Evolutionary conservation across 2,797 vertebrate genomes (phyloP).

Genomic region (Eupleurogrammus muticus): DNA sequence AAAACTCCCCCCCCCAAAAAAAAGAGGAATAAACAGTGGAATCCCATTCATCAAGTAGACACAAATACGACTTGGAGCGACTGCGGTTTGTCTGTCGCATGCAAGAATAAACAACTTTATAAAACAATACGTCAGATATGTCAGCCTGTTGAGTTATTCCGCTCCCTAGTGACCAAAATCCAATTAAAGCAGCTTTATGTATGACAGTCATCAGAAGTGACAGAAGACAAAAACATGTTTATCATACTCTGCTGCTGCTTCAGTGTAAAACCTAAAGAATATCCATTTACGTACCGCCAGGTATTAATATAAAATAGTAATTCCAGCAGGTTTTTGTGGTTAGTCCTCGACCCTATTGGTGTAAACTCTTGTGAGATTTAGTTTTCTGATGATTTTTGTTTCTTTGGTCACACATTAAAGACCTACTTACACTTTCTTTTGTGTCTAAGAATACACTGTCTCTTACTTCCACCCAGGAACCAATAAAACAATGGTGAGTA

Average conservation of each 20-base stretch:
- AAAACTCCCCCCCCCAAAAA: not conserved
- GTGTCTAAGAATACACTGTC: conserved; percentile 8
- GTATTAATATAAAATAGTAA: too few species aligned
- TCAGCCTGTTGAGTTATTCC: not conserved
- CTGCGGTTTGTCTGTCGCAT: not conserved
- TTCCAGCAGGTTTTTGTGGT: too few species aligned
- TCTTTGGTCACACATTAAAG: not conserved
- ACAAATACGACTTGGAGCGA: not conserved
- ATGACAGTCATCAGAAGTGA: not conserved
- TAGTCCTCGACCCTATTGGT: not conserved
- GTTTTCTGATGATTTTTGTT: conserved; percentile 3
- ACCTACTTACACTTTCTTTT: conserved; percentile 19
- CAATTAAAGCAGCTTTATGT: not conserved
- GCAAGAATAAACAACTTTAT: not conserved
- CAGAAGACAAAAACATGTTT: not conserved
- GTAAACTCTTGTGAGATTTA: not conserved
- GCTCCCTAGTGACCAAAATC: not conserved
- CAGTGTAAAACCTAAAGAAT: not conserved
- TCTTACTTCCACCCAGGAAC: conserved; percentile 23
- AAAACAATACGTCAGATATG: not conserved
- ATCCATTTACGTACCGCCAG: not conserved
- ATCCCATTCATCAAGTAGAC: not conserved
- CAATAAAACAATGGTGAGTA: conserved; percentile 45
- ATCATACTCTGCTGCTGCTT: not conserved
- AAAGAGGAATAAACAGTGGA: not conserved